Evolutionary conservation across 2,888 invertebrate genomes (phyloP).

Genomic region (Scaptodrosophila latifasciaeformis): DNA sequence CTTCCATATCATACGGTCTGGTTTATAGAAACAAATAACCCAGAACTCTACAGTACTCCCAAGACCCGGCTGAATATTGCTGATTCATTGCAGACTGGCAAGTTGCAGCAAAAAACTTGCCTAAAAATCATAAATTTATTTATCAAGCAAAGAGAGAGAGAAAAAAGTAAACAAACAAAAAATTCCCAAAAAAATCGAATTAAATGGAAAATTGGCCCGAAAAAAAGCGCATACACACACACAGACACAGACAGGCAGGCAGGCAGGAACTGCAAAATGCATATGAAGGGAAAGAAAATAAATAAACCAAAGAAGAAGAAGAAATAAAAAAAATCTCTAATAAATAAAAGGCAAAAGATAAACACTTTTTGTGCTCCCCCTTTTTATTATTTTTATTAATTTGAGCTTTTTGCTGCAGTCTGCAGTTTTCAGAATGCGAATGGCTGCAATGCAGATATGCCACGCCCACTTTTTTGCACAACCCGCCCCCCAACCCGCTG

Average conservation of each 20-base stretch:
- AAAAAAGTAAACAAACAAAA: conserved; percentile 51
- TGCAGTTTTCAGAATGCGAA: conserved; percentile 31
- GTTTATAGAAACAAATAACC: too few species aligned
- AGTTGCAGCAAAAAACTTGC: too few species aligned
- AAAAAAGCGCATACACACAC: conserved; percentile 60
- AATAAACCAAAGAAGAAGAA: conserved; percentile 21
- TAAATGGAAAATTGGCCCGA: conserved; percentile 63
- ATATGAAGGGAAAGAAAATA: conserved; percentile 39
- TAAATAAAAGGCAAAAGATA: neutral
- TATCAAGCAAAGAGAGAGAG: conserved; percentile 27
- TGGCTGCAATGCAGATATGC: conserved; percentile 10
- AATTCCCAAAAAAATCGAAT: conserved; percentile 18
- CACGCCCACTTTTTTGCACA: too few species aligned
- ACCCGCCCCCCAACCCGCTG: too few species aligned
- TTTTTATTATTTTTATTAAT: conserved; percentile 22
- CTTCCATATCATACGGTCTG: too few species aligned
- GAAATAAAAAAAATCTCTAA: conserved; percentile 11
- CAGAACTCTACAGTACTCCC: too few species aligned
- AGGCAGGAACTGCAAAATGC: conserved; percentile 21
- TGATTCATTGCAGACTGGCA: too few species aligned
- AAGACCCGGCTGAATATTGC: too few species aligned
- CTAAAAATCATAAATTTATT: conserved; percentile 57
- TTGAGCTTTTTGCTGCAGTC: conserved; percentile 56
- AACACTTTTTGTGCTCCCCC: conserved; percentile 6
- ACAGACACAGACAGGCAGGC: conserved; percentile 18